phyloP scores from a whole-genome alignment of 1,140 invertebrate species.

The Drosophila nasuta region DNA sequence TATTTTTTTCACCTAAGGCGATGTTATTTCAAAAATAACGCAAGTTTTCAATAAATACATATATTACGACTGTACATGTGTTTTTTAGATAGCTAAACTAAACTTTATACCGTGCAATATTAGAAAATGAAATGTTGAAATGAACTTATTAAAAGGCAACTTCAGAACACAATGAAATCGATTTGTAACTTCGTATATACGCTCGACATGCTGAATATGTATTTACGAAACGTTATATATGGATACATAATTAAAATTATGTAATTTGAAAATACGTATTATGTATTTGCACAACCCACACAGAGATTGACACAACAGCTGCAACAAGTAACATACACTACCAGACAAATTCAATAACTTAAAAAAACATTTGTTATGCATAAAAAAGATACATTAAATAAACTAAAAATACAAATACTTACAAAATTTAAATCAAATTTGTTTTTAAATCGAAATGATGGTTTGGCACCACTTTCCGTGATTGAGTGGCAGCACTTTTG shows the following conservation, averaged over 20 bases:
- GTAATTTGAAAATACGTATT: conserved; percentile 52
- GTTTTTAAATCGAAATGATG: neutral
- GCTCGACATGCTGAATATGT: conserved; percentile 74
- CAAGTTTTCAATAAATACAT: conserved; percentile 60
- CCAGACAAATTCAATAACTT: conserved; percentile 66
- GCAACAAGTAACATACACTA: conserved; percentile 62
- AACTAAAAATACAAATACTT: conserved; percentile 52
- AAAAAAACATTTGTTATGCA: conserved; percentile 56
- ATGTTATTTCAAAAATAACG: conserved; percentile 74
- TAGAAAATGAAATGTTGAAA: conserved; percentile 59
- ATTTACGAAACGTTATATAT: conserved; percentile 53
- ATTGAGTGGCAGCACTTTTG: neutral
- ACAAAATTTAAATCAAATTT: conserved; percentile 1
- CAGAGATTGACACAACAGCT: conserved; percentile 47
- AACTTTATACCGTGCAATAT: conserved; percentile 78
- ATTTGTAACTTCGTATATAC: conserved; percentile 60
- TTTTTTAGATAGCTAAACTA: conserved; percentile 76
- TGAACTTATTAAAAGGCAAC: conserved; percentile 41
- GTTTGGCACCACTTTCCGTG: neutral
- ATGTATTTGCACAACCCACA: conserved; percentile 61
- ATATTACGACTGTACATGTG: conserved; percentile 72
- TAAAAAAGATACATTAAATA: conserved; percentile 64
- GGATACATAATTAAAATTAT: conserved; percentile 50
- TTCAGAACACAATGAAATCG: conserved; percentile 49
- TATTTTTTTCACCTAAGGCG: conserved; percentile 49